phyloP scores from a whole-genome alignment of 1,140 invertebrate species.

The Epicauta chinensis region DNA sequence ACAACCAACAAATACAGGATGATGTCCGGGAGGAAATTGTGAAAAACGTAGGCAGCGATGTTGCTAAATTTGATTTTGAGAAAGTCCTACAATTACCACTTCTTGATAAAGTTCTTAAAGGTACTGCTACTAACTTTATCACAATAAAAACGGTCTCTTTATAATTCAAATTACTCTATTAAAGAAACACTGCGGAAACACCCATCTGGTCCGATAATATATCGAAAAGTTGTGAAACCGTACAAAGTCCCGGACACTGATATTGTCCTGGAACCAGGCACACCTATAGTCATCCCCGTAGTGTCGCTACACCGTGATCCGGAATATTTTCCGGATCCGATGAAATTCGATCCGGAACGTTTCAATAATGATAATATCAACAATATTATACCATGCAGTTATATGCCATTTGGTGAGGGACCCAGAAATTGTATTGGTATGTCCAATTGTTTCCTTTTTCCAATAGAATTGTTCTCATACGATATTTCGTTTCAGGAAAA shows the following conservation, averaged over 20 bases:
- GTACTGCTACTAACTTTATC: too few species aligned
- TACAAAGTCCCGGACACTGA: conserved; percentile 46
- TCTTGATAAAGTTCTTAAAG: conserved; percentile 44
- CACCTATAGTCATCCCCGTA: conserved; percentile 50
- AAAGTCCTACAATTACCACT: conserved; percentile 46
- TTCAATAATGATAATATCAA: background rate
- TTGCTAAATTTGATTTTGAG: conserved; percentile 49
- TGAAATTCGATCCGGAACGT: conserved; percentile 53
- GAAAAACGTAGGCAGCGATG: conserved; percentile 35
- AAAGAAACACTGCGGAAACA: conserved; percentile 45
- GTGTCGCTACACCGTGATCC: conserved; percentile 53
- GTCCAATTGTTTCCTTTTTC: background rate
- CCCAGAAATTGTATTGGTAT: conserved; percentile 56
- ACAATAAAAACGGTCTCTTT: too few species aligned
- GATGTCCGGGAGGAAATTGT: conserved; percentile 50
- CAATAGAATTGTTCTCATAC: too few species aligned
- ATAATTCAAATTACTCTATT: background rate
- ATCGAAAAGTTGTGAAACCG: conserved; percentile 41
- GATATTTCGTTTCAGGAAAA: too few species aligned
- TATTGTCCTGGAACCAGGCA: conserved; percentile 45
- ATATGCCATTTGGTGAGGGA: conserved; percentile 66
- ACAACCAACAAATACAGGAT: conserved; percentile 50
- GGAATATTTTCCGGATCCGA: conserved; percentile 55
- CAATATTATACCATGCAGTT: conserved; percentile 49
- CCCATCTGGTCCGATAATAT: conserved; percentile 42